Conservation (phyloP, 92 coral and sea anemone genomes). For the Paramuricea clavata region DNA sequence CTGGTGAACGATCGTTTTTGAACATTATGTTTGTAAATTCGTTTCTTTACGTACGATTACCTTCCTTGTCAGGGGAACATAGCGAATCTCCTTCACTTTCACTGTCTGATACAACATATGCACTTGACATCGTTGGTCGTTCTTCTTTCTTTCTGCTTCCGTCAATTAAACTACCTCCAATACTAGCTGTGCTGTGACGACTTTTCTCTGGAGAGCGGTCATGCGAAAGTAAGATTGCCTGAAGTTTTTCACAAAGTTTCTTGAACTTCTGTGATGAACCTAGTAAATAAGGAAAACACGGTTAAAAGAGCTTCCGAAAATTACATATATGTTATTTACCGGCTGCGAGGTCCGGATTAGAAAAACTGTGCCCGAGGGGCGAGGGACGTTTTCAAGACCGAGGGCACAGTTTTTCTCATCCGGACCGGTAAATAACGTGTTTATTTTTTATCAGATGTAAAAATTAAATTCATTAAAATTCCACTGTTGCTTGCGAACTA, state of each 20-base stretch:
- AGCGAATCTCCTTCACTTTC: conserved; percentile 91
- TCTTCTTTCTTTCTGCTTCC: neutral
- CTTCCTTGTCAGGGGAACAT: conserved; percentile 52
- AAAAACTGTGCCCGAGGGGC: too few relatives aligned
- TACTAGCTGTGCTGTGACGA: conserved; percentile 58
- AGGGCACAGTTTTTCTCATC: too few relatives aligned
- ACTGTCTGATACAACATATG: conserved; percentile 75
- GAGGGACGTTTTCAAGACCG: too few relatives aligned
- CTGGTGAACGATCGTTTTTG: neutral
- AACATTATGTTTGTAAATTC: neutral
- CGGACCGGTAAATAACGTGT: too few relatives aligned
- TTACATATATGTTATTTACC: too few relatives aligned
- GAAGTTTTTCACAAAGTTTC: conserved; percentile 93
- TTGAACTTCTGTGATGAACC: conserved; percentile 95
- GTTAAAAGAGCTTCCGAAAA: neutral
- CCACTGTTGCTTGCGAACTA: too few relatives aligned
- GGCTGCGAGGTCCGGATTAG: too few relatives aligned
- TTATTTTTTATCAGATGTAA: too few relatives aligned
- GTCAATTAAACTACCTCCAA: conserved; percentile 58
- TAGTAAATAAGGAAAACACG: neutral
- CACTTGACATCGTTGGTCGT: neutral
- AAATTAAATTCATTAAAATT: too few relatives aligned
- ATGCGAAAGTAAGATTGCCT: conserved; percentile 80
- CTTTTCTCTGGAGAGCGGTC: conserved; percentile 72
- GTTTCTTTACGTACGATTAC: neutral